phyloP scores from a whole-genome alignment of 1,140 invertebrate species.

The Dryas iulia region DNA sequence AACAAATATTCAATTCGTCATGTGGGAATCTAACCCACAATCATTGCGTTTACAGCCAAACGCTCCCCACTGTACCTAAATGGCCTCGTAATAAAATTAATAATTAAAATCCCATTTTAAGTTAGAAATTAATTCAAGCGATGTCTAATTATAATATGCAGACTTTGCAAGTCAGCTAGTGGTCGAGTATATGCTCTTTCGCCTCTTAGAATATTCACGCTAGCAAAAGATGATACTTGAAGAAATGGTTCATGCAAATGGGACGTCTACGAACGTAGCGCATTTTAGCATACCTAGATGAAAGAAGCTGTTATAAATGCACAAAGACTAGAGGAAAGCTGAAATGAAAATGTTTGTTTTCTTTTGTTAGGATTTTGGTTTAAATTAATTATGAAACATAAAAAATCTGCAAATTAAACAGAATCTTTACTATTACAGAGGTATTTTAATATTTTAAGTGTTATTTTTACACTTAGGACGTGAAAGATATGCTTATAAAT shows the following conservation, averaged over 20 bases:
- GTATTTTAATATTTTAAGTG: no score
- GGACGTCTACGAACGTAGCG: slow-evolving; percentile 8
- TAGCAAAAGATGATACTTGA: slow-evolving; percentile 23
- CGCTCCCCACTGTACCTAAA: no score
- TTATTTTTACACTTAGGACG: no score
- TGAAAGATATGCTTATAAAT: no score
- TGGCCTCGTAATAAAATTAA: background rate
- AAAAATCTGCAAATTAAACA: no score
- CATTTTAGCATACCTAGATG: slow-evolving; percentile 2
- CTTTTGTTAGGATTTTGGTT: no score
- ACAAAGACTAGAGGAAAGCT: background rate
- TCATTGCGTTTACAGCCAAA: no score
- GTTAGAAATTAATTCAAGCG: background rate
- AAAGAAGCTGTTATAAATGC: slow-evolving; percentile 1
- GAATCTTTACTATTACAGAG: no score
- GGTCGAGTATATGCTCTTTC: background rate
- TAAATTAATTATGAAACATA: no score
- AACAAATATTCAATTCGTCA: no score
- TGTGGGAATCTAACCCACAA: no score
- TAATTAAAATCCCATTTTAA: background rate
- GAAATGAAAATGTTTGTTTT: background rate
- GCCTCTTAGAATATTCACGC: slow-evolving; percentile 26
- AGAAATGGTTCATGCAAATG: slow-evolving; percentile 33
- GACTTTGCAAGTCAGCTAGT: background rate
- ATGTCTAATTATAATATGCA: slow-evolving; percentile 9